Evolutionary conservation across 1,140 invertebrate species (phyloP).

Genomic region (Drosophila busckii): DNA sequence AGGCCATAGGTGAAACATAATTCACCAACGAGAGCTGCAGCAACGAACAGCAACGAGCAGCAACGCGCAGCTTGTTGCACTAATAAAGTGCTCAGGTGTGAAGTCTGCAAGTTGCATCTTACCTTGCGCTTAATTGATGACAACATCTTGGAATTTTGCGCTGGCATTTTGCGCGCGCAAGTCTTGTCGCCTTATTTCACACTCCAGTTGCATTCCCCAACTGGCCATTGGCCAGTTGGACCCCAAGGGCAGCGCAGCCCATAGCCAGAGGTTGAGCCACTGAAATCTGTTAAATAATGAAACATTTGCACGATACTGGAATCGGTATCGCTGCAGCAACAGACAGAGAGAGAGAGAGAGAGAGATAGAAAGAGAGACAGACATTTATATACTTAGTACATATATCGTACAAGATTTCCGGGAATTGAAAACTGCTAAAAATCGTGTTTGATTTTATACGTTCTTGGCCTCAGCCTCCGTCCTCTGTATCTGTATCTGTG

Average conservation of each 20-base stretch:
- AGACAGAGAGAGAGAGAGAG: constrained; percentile 1
- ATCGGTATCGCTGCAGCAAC: constrained; percentile 44
- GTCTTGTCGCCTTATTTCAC: constrained; percentile 44
- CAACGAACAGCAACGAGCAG: background rate
- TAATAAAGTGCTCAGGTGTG: constrained; percentile 78
- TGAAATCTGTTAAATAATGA: constrained; percentile 74
- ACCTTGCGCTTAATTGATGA: constrained; percentile 67
- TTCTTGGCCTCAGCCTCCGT: constrained; percentile 15
- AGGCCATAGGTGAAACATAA: constrained; percentile 51
- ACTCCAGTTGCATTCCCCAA: constrained; percentile 29
- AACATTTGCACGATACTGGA: constrained; percentile 73
- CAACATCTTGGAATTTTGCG: constrained; percentile 77
- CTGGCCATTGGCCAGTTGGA: constrained; percentile 1
- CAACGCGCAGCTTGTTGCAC: constrained; percentile 24
- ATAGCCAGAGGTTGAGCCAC: constrained; percentile 36
- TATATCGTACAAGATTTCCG: constrained; percentile 76
- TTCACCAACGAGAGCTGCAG: constrained; percentile 47
- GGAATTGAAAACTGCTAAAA: constrained; percentile 77
- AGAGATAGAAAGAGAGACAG: constrained; percentile 7
- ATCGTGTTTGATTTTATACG: constrained; percentile 75
- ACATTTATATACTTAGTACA: constrained; percentile 49
- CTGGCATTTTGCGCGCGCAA: constrained; percentile 55
- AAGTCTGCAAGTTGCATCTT: constrained; percentile 19
- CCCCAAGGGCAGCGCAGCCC: constrained; percentile 4
- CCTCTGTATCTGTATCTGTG: constrained; percentile 13